Conservation (phyloP, 2,797 vertebrate genomes). For the Syngnathus acus region DNA sequence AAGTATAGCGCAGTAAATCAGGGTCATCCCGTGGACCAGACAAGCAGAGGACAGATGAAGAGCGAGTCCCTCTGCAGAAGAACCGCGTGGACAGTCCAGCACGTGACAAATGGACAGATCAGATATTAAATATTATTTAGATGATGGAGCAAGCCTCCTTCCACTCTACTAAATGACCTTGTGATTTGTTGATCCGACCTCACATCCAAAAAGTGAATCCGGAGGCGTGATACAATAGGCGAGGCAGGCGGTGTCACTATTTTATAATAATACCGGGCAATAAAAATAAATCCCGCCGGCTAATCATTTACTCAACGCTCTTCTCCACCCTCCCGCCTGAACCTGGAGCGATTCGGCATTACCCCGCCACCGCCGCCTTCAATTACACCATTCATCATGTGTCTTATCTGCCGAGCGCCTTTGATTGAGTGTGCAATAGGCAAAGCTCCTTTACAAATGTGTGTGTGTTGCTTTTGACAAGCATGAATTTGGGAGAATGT, state of each 20-base stretch:
- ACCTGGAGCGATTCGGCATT: slow-evolving; percentile 56
- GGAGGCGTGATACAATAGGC: slow-evolving; percentile 27
- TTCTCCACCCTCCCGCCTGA: slow-evolving; percentile 15
- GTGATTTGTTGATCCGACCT: neutral
- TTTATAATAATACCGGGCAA: slow-evolving; percentile 66
- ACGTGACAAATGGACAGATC: no score
- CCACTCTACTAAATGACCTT: neutral
- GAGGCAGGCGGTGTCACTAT: slow-evolving; percentile 42
- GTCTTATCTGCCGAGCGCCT: slow-evolving; percentile 55
- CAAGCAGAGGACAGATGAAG: neutral
- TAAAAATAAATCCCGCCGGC: slow-evolving; percentile 70
- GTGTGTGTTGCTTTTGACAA: slow-evolving; percentile 39
- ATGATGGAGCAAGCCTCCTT: no score
- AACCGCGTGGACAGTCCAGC: neutral
- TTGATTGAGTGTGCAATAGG: slow-evolving; percentile 57
- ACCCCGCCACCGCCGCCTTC: slow-evolving; percentile 55
- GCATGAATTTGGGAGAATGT: slow-evolving; percentile 35
- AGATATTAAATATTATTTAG: no score
- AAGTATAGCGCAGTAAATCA: slow-evolving; percentile 19
- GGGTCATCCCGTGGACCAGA: slow-evolving; percentile 20
- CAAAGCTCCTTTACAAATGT: slow-evolving; percentile 32
- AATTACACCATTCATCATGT: slow-evolving; percentile 70
- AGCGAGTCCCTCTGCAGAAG: neutral
- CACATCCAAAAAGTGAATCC: slow-evolving; percentile 3
- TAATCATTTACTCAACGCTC: slow-evolving; percentile 57